Evolutionary conservation across 1,140 invertebrate species (phyloP).

Genomic region (Pissodes strobi): DNA sequence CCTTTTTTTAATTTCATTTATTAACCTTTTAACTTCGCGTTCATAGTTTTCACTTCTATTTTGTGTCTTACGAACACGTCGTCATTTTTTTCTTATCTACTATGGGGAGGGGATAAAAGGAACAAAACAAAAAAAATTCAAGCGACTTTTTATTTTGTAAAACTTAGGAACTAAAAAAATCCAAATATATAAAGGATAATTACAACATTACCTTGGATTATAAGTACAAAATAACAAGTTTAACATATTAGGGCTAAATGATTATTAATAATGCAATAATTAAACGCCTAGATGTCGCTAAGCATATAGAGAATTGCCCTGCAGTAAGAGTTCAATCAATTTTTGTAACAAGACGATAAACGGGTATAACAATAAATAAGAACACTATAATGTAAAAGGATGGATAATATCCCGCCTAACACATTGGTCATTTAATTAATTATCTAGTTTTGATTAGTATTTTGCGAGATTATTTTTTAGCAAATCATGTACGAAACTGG

Average conservation of each 20-base stretch:
- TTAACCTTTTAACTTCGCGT: too few relatives aligned
- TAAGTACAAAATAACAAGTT: slow-evolving; percentile 47
- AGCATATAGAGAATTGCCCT: slow-evolving; percentile 56
- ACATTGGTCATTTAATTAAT: too few relatives aligned
- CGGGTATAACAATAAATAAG: slow-evolving; percentile 1
- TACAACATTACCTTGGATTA: slow-evolving; percentile 36
- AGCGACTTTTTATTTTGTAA: slow-evolving; percentile 44
- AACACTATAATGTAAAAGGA: slow-evolving; percentile 9
- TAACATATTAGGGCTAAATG: slow-evolving; percentile 29
- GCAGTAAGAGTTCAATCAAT: slow-evolving; percentile 35
- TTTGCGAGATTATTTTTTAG: too few relatives aligned
- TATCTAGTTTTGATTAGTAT: too few relatives aligned
- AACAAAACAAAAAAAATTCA: slow-evolving; percentile 29
- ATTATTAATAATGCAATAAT: slow-evolving; percentile 27
- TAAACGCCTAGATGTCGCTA: slow-evolving; percentile 45
- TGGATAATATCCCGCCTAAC: too few relatives aligned
- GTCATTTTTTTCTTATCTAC: background rate
- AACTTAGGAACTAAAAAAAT: slow-evolving; percentile 51
- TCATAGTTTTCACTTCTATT: too few relatives aligned
- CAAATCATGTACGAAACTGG: too few relatives aligned
- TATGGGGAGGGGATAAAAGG: background rate
- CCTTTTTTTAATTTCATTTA: too few relatives aligned
- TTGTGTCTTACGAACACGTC: too few relatives aligned
- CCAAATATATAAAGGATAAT: slow-evolving; percentile 40
- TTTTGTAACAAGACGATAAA: background rate